Percentiles rank a stretch among this genome's conserved stretches.
Conservation (phyloP, 1,140 invertebrate genomes). For the Caenorhabditis remanei region DNA sequence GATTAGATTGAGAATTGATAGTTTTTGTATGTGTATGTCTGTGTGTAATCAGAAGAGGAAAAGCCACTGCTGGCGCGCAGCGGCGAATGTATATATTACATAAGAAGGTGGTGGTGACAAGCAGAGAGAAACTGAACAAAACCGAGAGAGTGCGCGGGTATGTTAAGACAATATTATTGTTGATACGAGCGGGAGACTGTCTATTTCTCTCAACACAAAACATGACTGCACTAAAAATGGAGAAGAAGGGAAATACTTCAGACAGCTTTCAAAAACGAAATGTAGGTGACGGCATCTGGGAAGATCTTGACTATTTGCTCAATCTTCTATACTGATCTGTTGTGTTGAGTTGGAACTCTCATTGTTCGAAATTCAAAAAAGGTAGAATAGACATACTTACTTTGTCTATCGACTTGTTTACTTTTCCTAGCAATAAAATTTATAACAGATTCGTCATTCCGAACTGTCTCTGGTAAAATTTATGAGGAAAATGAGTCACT, state of each 20-base stretch:
- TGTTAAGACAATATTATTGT: slow-evolving; percentile 57
- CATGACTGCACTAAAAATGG: slow-evolving; percentile 35
- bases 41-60: slow-evolving; percentile 47
- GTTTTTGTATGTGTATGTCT: slow-evolving; percentile 34
- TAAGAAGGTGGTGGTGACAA: slow-evolving; percentile 54
- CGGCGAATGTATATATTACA: slow-evolving; percentile 54
- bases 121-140: slow-evolving; percentile 47
- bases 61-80: slow-evolving; percentile 43
- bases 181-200: slow-evolving; percentile 44
- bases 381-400: too few relatives aligned
- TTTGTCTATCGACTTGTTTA: too few relatives aligned
- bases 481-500: too few relatives aligned
- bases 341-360: too few relatives aligned
- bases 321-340: too few relatives aligned
- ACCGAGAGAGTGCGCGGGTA: slow-evolving; percentile 44
- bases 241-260: background rate
- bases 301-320: too few relatives aligned
- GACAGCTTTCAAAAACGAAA: background rate
- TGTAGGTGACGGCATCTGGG: too few relatives aligned
- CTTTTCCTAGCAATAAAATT: too few relatives aligned
- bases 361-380: too few relatives aligned
- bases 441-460: too few relatives aligned
- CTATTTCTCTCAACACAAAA: slow-evolving; percentile 38
- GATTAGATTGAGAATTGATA: slow-evolving; percentile 47
- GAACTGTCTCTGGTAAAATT: too few relatives aligned